Percentiles rank a stretch among this genome's conserved stretches.
phyloP scores from a whole-genome alignment of 2,888 invertebrate species.

The Epsilonema sp. region DNA sequence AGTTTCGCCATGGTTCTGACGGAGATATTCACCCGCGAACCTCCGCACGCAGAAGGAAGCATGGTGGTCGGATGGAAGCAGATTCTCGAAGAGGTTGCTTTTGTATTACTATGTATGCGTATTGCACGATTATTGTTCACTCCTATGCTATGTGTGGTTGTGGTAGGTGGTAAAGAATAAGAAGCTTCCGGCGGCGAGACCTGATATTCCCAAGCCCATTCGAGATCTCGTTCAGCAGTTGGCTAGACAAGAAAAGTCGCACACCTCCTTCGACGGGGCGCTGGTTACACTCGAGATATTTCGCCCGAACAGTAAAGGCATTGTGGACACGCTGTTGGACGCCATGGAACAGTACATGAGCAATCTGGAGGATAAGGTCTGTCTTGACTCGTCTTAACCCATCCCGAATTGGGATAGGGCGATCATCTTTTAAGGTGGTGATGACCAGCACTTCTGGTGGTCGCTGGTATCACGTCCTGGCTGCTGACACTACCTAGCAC shows the following conservation, averaged over 20 bases:
- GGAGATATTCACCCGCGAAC: not conserved
- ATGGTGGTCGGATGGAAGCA: not conserved
- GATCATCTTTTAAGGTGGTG: no score
- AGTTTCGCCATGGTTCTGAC: not conserved
- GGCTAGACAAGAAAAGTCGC: not conserved
- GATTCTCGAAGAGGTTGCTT: conserved; percentile 2
- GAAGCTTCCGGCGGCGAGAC: not conserved
- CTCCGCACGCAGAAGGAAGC: not conserved
- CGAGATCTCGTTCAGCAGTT: not conserved
- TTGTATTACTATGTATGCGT: no score
- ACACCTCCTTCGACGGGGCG: not conserved
- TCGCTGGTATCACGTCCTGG: no score
- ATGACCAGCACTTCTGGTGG: no score
- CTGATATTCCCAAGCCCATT: conserved; percentile 10
- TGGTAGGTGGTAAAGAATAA: no score
- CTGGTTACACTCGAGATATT: not conserved
- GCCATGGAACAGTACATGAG: conserved; percentile 25
- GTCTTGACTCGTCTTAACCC: no score
- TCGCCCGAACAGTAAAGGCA: conserved; percentile 9
- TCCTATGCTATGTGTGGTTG: no score
- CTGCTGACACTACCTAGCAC: no score
- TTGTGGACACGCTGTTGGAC: conserved; percentile 29
- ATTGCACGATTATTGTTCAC: no score
- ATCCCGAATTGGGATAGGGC: no score
- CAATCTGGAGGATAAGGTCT: conserved; percentile 22